Base-by-base conservation (phyloP, 2,888 invertebrate genomes). In the Anticlea derivata region DNA sequence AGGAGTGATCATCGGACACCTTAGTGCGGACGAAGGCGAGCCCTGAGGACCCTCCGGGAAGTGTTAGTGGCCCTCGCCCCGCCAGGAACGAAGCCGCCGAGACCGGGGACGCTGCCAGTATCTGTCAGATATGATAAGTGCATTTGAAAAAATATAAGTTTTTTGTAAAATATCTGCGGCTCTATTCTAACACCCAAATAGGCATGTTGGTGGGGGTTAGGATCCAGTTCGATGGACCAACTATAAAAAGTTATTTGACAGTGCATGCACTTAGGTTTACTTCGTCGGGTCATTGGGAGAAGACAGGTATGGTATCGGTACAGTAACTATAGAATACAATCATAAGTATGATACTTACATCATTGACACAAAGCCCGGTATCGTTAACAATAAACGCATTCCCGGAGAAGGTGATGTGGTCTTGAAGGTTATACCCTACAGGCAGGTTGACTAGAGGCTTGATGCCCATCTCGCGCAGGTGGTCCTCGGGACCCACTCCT, bases 381-480 rank as follows among this genome's bases (percentile, higher is more conserved):
- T 93, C 92, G 68, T 96, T 95, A 1, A 95, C 93, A 38, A 94
- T 81, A 72, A 96, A 96, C 0, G 93, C 94, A 41, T 96, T 84
- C 1, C 94, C 94, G 1, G 94, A 93, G 60, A 96, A 92, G 0
- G 95, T 94, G 8, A 95, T 91, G 69, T 96, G 96, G 75, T 96
- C 96, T 77, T 96, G 96, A 0, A 96, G 91, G 79, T 97, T 96
- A 67, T 93, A 92, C 5, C 97, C 97, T 0, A 97, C 96, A 1
- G 93, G 94, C 1, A 95, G 87, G 72, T 96, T 92, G 56, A 93
- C 89, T 24, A 95, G 69, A 1, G 94, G 91, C 0, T 91, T 76
- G 41, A 97, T 95, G 1, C 91, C 91, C 5, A 93, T 68, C 23
- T 92, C 81, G 11, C 79, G 66, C 3, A 96, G 80, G 68, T 95